Evolutionary conservation across 1,140 invertebrate genomes (phyloP).

Genomic region (Drosophila pandora): DNA sequence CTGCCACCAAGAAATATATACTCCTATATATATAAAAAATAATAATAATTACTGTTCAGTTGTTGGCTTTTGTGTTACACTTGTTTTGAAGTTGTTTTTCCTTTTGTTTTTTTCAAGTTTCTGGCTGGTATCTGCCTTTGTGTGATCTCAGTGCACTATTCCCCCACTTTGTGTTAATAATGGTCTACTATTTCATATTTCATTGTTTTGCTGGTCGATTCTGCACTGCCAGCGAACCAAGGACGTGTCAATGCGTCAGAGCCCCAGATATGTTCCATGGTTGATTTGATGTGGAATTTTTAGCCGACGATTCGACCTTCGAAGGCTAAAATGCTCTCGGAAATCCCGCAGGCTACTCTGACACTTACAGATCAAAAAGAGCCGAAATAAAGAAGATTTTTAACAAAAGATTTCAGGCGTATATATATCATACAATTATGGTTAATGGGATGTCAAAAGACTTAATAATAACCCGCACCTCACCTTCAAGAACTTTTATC

Average conservation of each 20-base stretch:
- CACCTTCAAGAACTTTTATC: conserved; percentile 20
- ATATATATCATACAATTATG: not conserved
- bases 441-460: too few species aligned
- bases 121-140: conserved; percentile 50
- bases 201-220: conserved; percentile 63
- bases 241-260: conserved; percentile 68
- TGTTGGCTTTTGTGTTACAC: conserved; percentile 68
- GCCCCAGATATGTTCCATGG: conserved; percentile 21
- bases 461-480: not conserved
- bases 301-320: conserved; percentile 32
- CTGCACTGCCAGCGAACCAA: conserved; percentile 40
- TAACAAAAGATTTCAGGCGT: conserved; percentile 3
- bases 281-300: conserved; percentile 46
- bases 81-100: conserved; percentile 46
- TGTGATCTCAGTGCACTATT: conserved; percentile 34
- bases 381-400: not conserved
- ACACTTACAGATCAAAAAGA: conserved; percentile 1
- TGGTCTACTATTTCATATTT: conserved; percentile 67
- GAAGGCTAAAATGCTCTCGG: conserved; percentile 5
- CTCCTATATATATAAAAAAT: conserved; percentile 44
- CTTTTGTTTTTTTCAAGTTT: conserved; percentile 1
- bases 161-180: conserved; percentile 63
- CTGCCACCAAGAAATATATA: conserved; percentile 17
- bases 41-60: conserved; percentile 69
- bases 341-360: conserved; percentile 27